Evolutionary conservation across 2,888 invertebrate species (phyloP), one percentile per base, ranked within the genome.

Genomic region (Tetragnatha montana): DNA sequence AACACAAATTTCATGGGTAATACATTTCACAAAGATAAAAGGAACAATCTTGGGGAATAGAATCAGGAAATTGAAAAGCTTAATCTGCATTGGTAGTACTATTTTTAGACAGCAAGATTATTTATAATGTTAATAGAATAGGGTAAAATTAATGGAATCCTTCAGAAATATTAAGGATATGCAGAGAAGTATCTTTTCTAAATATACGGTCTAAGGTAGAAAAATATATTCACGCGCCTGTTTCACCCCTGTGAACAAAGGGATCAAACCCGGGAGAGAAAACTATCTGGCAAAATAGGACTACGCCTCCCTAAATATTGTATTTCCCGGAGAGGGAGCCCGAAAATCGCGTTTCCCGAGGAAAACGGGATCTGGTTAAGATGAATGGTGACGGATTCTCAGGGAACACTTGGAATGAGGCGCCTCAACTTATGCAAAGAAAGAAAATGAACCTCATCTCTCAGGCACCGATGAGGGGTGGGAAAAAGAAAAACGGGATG

Each of bases 361-460:
- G 60, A 60, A 60, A 60, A 35, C 35, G 60, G 60, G 60, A 60
- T 60, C 60, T 60, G 60, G 60, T 60, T 60, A 60, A 60, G 60
- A 60, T 60, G 60, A 60, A 60, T 60, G 60, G 60, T 60, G 60
- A 60, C 60, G 60, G 60, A 60, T 60, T 60, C 60, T 12, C 4
- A 17, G 17, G 17, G 60, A 60, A 60, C 60, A 8, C 10, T 17
- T 17, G 8, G 60, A 60, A 60, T 60, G 60, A 60, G 60, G 17
- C 12, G 60, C 60, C 60, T 17, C 14, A 60, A 60, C 60, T 17
- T 60, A 60, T 60, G 60, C 60, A 60, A 60, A 60, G 60, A 60
- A 60, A 60, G 60, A 60, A 60, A 60, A 60, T 60, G 60, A 60
- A 60, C 60, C 60, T 60, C 60, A 60, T 60, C 60, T 60, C 60